These are phyloP conservation scores for Craseonycteris thonglongyai DNA, from an alignment of 2,113 vertebrate species.

Conservation along the genomic window DNA sequence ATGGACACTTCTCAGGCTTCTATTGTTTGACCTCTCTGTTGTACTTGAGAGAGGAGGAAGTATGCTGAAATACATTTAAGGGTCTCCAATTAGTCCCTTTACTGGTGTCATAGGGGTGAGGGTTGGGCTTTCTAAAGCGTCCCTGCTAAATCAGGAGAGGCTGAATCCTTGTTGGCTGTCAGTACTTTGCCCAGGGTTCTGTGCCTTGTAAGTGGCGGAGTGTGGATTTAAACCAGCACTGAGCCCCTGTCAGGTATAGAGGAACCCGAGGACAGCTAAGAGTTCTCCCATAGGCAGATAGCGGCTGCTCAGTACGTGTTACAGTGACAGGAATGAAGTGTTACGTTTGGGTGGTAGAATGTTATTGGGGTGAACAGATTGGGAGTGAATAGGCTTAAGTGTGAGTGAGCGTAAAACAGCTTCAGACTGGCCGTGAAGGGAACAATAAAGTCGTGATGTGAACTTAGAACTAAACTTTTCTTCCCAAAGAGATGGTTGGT, in stretches of 20 bases:
- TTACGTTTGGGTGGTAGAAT: neutral
- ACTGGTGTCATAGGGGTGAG: neutral
- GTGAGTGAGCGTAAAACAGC: too few relatives aligned
- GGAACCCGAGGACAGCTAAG: neutral
- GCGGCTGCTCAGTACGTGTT: neutral
- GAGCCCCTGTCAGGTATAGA: neutral
- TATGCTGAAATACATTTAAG: neutral
- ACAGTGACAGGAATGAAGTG: neutral
- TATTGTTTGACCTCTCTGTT: neutral
- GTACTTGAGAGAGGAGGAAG: neutral
- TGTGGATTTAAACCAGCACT: neutral
- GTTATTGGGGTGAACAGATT: neutral
- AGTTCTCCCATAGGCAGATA: neutral
- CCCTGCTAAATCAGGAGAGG: neutral
- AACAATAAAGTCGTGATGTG: neutral
- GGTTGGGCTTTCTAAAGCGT: neutral
- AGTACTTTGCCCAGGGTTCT: neutral
- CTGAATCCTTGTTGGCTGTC: neutral
- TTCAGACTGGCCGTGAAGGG: neutral
- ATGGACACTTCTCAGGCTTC: neutral
- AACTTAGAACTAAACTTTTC: neutral
- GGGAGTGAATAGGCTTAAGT: neutral
- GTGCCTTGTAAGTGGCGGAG: neutral
- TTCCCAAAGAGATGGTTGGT: neutral
- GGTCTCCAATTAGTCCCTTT: neutral